These are phyloP conservation scores for Epicampocera succincta DNA, from an alignment of 2,888 invertebrate genomes.

Conservation along the genomic window DNA sequence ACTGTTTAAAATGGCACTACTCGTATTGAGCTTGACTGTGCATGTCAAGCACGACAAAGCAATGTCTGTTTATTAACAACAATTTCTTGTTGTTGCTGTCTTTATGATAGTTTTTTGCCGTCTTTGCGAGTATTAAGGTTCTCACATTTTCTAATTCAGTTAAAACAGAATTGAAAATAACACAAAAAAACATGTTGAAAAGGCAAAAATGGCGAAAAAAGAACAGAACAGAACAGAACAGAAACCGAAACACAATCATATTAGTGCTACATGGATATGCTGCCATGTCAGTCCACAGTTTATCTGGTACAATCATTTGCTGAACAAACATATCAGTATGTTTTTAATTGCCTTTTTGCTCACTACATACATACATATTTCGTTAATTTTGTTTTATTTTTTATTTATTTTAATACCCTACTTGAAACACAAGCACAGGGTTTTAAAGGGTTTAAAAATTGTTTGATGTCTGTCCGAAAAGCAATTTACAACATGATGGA, in stretches of 20 bases:
- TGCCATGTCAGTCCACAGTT: slow-evolving; percentile 53
- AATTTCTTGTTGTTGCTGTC: slow-evolving; percentile 17
- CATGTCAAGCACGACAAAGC: slow-evolving; percentile 13
- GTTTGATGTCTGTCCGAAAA: not conserved
- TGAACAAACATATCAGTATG: slow-evolving; percentile 30
- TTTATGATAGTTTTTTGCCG: slow-evolving; percentile 14
- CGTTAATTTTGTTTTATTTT: not conserved
- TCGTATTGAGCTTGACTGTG: not conserved
- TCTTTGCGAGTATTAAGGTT: slow-evolving; percentile 56
- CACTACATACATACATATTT: too few relatives aligned
- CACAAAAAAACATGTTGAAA: slow-evolving; percentile 27
- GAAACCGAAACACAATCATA: slow-evolving; percentile 52
- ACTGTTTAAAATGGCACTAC: not conserved
- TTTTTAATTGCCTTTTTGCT: slow-evolving; percentile 22
- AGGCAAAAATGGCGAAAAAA: too few relatives aligned
- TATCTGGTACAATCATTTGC: slow-evolving; percentile 65
- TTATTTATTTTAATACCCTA: slow-evolving; percentile 8
- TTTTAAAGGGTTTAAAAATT: slow-evolving; percentile 3
- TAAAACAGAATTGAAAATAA: slow-evolving; percentile 28
- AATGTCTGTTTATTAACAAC: slow-evolving; percentile 26
- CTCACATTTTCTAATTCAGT: slow-evolving; percentile 66
- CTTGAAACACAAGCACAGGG: not conserved
- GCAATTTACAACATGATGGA: not conserved
- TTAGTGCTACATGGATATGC: slow-evolving; percentile 47
- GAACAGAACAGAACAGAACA: not conserved